phyloP scores from a whole-genome alignment of 1,140 invertebrate species.

The Lepidostoma basale region DNA sequence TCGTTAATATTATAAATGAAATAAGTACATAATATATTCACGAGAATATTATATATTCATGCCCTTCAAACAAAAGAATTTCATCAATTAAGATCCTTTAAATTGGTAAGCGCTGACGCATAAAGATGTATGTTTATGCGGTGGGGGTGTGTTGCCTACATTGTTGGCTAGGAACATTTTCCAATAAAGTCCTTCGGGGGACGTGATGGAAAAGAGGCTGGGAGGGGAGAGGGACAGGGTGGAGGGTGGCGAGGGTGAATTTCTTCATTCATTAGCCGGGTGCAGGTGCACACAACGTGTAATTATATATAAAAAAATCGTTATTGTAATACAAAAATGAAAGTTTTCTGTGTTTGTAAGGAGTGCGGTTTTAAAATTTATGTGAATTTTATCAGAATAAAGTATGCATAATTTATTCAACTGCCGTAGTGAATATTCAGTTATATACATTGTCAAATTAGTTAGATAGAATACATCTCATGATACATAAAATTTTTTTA shows the following conservation, averaged over 20 bases:
- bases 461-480: no score
- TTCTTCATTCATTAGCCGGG: conserved; percentile 46
- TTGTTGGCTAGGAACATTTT: conserved; percentile 44
- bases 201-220: no score
- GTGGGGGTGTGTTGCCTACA: conserved; percentile 40
- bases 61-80: not conserved
- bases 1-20: no score
- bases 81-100: not conserved
- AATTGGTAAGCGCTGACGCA: conserved; percentile 36
- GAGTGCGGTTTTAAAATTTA: no score
- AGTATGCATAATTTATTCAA: no score
- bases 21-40: no score
- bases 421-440: no score
- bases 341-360: no score
- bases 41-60: no score
- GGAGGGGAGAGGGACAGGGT: conserved; percentile 20
- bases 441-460: no score
- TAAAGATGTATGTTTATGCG: conserved; percentile 45
- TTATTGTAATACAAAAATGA: not conserved
- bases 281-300: conserved; percentile 26
- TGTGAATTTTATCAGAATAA: no score
- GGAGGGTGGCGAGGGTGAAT: conserved; percentile 26
- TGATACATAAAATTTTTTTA: no score
- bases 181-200: conserved; percentile 41
- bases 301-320: conserved; percentile 17